A percentile compares a stretch with the other conserved stretches of the same genome.
phyloP scores from a whole-genome alignment of 2,888 invertebrate genomes.

The Tortrix viridana region DNA sequence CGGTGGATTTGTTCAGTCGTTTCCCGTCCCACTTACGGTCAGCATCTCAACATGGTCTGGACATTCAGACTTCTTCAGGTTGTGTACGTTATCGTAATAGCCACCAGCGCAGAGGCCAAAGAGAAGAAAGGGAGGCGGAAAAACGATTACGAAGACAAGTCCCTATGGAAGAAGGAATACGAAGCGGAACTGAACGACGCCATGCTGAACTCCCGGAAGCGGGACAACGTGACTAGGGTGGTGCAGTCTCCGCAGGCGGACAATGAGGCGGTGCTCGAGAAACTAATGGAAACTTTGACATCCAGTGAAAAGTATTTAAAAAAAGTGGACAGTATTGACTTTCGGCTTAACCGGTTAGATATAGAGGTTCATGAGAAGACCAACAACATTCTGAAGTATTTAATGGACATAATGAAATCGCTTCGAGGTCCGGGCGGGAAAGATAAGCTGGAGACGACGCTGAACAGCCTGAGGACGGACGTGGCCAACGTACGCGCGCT shows the following conservation, averaged over 20 bases:
- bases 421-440: conserved; percentile 46
- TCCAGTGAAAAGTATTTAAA: conserved; percentile 76
- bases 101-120: conserved; percentile 48
- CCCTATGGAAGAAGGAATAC: conserved; percentile 75
- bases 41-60: conserved; percentile 60
- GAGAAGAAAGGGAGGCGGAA: conserved; percentile 55
- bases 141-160: conserved; percentile 57
- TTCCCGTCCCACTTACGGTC: conserved; percentile 45
- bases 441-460: conserved; percentile 54
- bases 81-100: conserved; percentile 46
- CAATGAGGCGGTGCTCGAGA: conserved; percentile 71
- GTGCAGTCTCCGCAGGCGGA: conserved; percentile 55
- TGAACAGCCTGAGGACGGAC: conserved; percentile 58
- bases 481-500: conserved; percentile 58
- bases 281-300: conserved; percentile 70
- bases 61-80: conserved; percentile 47
- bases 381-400: conserved; percentile 64
- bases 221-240: conserved; percentile 61
- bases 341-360: conserved; percentile 70
- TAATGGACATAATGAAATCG: conserved; percentile 57
- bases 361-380: conserved; percentile 78
- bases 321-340: conserved; percentile 76
- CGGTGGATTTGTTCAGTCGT: conserved; percentile 51
- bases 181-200: conserved; percentile 72
- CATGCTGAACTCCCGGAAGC: conserved; percentile 56